A percentile compares a stretch with the other conserved stretches of the same genome.
Conservation (phyloP, 2,797 vertebrate genomes). For the Miichthys miiuy region DNA sequence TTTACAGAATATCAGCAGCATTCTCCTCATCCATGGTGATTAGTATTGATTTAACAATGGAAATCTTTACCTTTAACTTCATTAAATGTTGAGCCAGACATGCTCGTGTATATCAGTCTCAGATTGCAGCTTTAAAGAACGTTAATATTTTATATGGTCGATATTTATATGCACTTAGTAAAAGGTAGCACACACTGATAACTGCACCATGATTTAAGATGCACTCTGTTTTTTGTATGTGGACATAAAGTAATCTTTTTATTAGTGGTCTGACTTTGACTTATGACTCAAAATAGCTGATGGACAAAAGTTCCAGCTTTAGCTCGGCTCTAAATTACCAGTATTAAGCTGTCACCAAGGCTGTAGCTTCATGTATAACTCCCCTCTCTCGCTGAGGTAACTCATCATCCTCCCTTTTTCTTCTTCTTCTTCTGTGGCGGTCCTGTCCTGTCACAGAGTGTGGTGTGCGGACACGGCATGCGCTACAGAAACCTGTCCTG, state of each 20-base stretch:
- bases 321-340: not conserved
- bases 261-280: not conserved
- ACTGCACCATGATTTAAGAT: not conserved
- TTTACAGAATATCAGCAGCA: not conserved
- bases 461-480: constrained; percentile 94
- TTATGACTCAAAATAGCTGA: constrained; percentile 1
- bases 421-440: constrained; percentile 18
- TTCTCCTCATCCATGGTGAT: not conserved
- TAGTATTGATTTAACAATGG: not conserved
- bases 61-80: constrained; percentile 15
- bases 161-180: constrained; percentile 9
- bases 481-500: constrained; percentile 94
- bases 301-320: not conserved
- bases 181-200: constrained; percentile 5
- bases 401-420: not conserved
- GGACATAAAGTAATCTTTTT: not conserved
- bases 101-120: not conserved
- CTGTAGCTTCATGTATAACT: not conserved
- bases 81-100: not conserved
- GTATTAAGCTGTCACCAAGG: not conserved
- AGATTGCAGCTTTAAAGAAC: not conserved
- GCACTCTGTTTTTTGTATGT: constrained; percentile 1
- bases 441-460: constrained; percentile 83
- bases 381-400: not conserved
- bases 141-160: constrained; percentile 19